Conservation (phyloP, 2,888 invertebrate genomes). For the Lycophotia porphyrea region DNA sequence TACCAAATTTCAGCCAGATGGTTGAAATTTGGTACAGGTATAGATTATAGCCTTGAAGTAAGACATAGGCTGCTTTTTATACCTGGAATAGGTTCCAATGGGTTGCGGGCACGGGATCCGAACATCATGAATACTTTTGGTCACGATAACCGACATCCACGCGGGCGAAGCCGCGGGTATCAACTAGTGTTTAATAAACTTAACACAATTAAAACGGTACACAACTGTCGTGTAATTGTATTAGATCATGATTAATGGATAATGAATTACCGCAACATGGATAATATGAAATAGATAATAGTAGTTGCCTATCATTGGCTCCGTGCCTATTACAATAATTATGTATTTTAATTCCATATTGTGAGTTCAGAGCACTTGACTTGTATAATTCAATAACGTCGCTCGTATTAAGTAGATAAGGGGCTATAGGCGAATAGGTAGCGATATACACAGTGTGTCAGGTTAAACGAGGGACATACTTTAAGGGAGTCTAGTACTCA, state of each 20-base stretch:
- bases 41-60: too few species aligned
- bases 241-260: conserved; percentile 11
- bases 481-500: too few species aligned
- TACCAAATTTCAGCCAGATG: too few species aligned
- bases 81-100: too few species aligned
- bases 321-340: neutral
- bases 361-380: conserved; percentile 35
- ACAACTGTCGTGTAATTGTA: neutral
- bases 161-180: too few species aligned
- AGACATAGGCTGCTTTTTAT: too few species aligned
- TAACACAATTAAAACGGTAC: conserved; percentile 2
- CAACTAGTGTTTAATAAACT: neutral
- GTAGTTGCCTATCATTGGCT: neutral
- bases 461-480: too few species aligned
- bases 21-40: too few species aligned
- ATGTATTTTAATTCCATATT: conserved; percentile 22
- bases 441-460: too few species aligned
- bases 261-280: neutral
- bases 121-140: too few species aligned
- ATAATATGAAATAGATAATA: neutral
- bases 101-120: too few species aligned
- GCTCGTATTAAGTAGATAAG: conserved; percentile 12
- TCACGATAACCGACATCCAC: too few species aligned
- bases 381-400: conserved; percentile 27
- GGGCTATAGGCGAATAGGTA: neutral